Conservation (phyloP, 2,113 vertebrate species). For the Daphoenositta chrysoptera region DNA sequence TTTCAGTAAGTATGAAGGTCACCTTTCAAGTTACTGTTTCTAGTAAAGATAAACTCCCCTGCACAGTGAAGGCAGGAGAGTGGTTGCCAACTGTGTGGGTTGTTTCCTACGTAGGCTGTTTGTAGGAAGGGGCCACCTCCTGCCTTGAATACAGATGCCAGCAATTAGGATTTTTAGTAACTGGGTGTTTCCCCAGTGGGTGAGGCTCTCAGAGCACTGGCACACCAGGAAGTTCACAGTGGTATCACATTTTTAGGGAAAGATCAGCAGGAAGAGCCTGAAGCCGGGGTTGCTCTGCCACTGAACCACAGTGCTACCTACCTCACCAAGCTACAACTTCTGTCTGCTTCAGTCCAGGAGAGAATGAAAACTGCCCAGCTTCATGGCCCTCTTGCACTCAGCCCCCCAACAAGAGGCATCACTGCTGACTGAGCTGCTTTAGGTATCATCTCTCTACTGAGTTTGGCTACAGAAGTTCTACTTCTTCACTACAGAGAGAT, state of each 20-base stretch:
- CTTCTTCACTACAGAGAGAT: background rate
- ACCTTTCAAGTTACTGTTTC: constrained; percentile 30
- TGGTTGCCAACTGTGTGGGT: background rate
- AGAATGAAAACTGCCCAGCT: background rate
- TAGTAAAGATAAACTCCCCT: constrained; percentile 46
- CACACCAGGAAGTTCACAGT: accelerated
- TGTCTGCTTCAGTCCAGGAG: background rate
- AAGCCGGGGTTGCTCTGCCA: background rate
- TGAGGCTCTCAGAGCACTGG: background rate
- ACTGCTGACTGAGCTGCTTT: background rate
- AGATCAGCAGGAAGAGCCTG: background rate
- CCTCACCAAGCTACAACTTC: background rate
- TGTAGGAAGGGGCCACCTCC: background rate
- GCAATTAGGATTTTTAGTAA: background rate
- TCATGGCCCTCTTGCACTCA: background rate
- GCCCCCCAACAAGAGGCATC: background rate
- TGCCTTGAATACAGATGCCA: background rate
- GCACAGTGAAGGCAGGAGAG: background rate
- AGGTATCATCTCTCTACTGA: background rate
- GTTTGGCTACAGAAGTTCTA: background rate
- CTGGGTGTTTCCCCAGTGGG: background rate
- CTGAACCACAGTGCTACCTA: background rate
- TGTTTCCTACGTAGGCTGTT: background rate
- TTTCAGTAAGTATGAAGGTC: constrained; percentile 46
- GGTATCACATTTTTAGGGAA: background rate